Conservation (phyloP, 2,888 invertebrate genomes). For the Apotomis turbidana region DNA sequence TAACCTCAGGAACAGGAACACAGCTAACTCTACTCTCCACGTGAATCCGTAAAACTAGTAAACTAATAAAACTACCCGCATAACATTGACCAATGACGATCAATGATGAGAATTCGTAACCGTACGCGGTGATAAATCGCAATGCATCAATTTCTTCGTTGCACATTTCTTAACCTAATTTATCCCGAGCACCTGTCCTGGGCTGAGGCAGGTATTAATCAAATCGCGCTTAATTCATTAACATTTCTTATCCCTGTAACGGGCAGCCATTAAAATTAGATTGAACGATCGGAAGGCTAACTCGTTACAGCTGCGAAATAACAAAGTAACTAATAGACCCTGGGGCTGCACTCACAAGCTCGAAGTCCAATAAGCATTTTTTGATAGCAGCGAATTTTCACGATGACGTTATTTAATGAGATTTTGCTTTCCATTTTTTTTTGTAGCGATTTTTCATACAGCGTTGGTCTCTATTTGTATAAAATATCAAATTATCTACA, state of each 20-base stretch:
- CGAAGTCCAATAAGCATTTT: too few species aligned
- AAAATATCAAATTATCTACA: too few species aligned
- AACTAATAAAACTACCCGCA: too few species aligned
- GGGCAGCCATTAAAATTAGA: slow-evolving; percentile 57
- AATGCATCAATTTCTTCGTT: slow-evolving; percentile 31
- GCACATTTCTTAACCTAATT: slow-evolving; percentile 32
- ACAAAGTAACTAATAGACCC: slow-evolving; percentile 19
- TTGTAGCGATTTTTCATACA: too few species aligned
- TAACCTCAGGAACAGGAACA: too few species aligned
- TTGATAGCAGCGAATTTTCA: too few species aligned
- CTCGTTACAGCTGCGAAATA: slow-evolving; percentile 32
- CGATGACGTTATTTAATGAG: too few species aligned
- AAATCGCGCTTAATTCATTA: slow-evolving; percentile 56
- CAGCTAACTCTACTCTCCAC: not conserved
- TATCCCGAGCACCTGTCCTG: slow-evolving; percentile 30
- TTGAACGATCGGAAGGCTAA: slow-evolving; percentile 54
- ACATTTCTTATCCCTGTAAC: slow-evolving; percentile 54
- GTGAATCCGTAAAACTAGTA: not conserved
- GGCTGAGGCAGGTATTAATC: slow-evolving; percentile 43
- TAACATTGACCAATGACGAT: not conserved
- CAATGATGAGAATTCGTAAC: slow-evolving; percentile 13
- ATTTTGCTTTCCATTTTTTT: too few species aligned
- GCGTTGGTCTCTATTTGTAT: too few species aligned
- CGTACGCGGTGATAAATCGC: slow-evolving; percentile 29
- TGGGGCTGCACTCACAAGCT: not conserved